Evolutionary conservation across 1,140 invertebrate genomes (phyloP).

Genomic region (Cotesia chilonis): DNA sequence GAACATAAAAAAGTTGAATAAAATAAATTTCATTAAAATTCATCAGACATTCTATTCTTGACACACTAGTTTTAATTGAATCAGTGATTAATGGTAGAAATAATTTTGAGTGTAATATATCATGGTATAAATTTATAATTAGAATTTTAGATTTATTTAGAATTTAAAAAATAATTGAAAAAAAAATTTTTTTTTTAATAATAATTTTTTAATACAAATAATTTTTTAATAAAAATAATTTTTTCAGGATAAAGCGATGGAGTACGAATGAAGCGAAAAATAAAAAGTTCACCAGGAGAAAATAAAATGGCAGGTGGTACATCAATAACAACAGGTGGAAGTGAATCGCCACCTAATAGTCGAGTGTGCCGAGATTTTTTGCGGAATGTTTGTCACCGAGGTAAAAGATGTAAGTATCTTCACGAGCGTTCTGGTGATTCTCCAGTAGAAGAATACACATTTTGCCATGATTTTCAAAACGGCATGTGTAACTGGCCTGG

Average conservation of each 20-base stretch:
- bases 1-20: conserved; percentile 23
- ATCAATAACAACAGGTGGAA: conserved; percentile 29
- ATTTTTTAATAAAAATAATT: background rate
- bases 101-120: background rate
- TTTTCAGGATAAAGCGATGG: conserved; percentile 33
- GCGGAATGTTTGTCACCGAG: conserved; percentile 76
- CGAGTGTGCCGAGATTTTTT: conserved; percentile 71
- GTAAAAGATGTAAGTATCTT: conserved; percentile 79
- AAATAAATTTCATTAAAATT: conserved; percentile 48
- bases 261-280: conserved; percentile 50
- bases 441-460: conserved; percentile 67
- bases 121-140: background rate
- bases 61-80: background rate
- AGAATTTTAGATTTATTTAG: background rate
- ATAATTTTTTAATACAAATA: background rate
- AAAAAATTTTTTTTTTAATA: too few species aligned
- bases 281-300: conserved; percentile 33
- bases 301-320: conserved; percentile 44
- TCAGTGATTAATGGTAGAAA: too few species aligned
- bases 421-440: conserved; percentile 68
- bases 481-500: conserved; percentile 72
- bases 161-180: background rate
- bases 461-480: conserved; percentile 89
- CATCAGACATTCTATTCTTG: conserved; percentile 50
- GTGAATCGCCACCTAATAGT: conserved; percentile 45